Base-by-base conservation (phyloP, 2,113 vertebrate species). In the Hymenochirus boettgeri region DNA sequence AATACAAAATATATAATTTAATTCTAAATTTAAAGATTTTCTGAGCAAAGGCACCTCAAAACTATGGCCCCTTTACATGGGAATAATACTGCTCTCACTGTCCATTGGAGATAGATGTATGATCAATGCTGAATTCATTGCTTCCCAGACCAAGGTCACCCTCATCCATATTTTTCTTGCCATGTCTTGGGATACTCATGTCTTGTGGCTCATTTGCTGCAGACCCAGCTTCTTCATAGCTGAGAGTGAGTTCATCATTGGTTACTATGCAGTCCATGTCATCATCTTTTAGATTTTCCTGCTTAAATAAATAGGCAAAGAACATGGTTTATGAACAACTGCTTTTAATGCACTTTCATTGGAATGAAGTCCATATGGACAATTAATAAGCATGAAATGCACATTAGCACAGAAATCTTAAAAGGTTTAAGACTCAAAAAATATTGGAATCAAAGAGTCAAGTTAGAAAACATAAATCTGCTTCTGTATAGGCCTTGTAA, bases 91-190 rank as follows among this genome's bases (percentile, higher is more conserved):
- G 29, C 65, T 37, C 11, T 35, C 0, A 27, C 67, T 78, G 17
- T 61, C 76, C 18, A 62, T 46, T 42, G 75, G 72, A 26, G 69
- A 9, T n/a, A 75, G 19, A 51, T 7, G 51, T 17, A 19, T 72
- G 60, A 57, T 83, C 76, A 24, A 83, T 62, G 22, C 82, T 77
- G 54, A 88, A 80, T 53, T 76, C 73, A 45, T 79, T 84, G 10
- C 75, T 62, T 56, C 85, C 86, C 33, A 89, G 71, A 52, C 84
- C 86, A 1, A 90, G 81, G 26, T 87, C 86, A 70, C 85, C 86
- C 74, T 87, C 86, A 0, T 76, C 57, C 65, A 87, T 74, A 45
- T 86, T 86, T 70, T 86, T 83, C 53, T 73, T 79, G 69, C 70
- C 27, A 21, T 70, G 65, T 48, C 70, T 19, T 4, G 73, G 75